Evolutionary conservation across 2,113 vertebrate genomes (phyloP), one percentile per base, ranked within the genome.

Genomic region (Genyomyrus donnyi): DNA sequence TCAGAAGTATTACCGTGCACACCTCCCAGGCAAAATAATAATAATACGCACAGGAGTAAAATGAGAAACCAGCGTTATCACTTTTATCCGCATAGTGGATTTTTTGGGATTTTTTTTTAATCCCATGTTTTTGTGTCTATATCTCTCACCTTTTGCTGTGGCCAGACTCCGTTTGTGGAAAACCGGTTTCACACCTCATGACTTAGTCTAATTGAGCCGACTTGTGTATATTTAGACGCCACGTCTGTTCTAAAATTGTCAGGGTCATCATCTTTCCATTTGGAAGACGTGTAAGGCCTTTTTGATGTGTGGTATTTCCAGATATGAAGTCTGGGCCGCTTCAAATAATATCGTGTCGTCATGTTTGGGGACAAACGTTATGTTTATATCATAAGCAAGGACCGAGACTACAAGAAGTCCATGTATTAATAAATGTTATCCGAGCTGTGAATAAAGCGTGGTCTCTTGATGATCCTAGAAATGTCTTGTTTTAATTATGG

Each of bases 181-280:
- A 90, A 70, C 91, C 58, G 58, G 58, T 24, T 83, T 93, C 91
- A 92, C 31, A 86, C 89, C 91, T 90, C 93, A 93, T 94, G 95
- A 93, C 92, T 42, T 66, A 31, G 90, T 85, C 87, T 66, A 21
- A 21, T 91, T 88, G 91, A 95, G 93, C 94, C 93, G 93, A 93
- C 92, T 86, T 88, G 92, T 91, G 94, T 95, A 95, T 93, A 95
- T 95, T 94, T 96, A 94, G 93, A 93, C 90, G 91, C 92, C 90
- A 48, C 91, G 62, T 56, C 70, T 27, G 52, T 58, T 92, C 66
- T 87, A 88, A 90, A 90, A 85, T 88, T 70, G n/a, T 42, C 52
- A 49, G 52, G 84, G 83, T 46, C 70, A 89, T 74, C 88, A 56
- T 45, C 74, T 89, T 35, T 77, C 48, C 17, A 52, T 83, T 49